phyloP scores from a whole-genome alignment of 2,797 vertebrate genomes.

The Sebastes alutus region DNA sequence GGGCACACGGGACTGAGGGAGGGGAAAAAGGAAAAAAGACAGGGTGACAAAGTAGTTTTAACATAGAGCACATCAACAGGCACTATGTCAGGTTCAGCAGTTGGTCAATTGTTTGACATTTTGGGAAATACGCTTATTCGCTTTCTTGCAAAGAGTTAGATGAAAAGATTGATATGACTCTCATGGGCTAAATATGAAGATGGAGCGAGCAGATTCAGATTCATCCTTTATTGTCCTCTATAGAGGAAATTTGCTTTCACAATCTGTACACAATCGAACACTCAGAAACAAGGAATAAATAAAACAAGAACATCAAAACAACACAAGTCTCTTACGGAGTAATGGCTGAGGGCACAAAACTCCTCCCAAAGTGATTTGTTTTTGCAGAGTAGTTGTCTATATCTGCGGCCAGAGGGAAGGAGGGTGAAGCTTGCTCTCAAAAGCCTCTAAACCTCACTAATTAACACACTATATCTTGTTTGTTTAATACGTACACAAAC shows the following conservation, averaged over 20 bases:
- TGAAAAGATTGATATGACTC: neutral
- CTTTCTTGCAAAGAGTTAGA: neutral
- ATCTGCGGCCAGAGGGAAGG: no score
- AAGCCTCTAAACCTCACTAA: neutral
- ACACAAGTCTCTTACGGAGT: accelerated
- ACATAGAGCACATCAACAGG: neutral
- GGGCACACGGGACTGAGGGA: slow-evolving; percentile 76
- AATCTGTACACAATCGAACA: no score
- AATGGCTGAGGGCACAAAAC: no score
- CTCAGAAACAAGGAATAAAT: no score
- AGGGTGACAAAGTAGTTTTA: neutral
- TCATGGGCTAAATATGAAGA: no score
- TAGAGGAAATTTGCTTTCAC: no score
- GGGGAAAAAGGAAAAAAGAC: neutral
- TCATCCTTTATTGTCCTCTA: no score
- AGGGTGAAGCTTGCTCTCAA: no score
- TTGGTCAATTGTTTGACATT: neutral
- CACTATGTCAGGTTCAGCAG: neutral
- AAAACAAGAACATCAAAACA: no score
- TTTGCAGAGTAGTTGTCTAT: no score
- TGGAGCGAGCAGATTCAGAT: neutral
- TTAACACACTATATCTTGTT: neutral
- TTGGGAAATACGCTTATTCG: neutral
- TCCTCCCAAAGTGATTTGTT: no score
- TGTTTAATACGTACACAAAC: neutral